These are phyloP conservation scores for Agelastica alni DNA, from an alignment of 2,888 invertebrate species.

Conservation along the genomic window DNA sequence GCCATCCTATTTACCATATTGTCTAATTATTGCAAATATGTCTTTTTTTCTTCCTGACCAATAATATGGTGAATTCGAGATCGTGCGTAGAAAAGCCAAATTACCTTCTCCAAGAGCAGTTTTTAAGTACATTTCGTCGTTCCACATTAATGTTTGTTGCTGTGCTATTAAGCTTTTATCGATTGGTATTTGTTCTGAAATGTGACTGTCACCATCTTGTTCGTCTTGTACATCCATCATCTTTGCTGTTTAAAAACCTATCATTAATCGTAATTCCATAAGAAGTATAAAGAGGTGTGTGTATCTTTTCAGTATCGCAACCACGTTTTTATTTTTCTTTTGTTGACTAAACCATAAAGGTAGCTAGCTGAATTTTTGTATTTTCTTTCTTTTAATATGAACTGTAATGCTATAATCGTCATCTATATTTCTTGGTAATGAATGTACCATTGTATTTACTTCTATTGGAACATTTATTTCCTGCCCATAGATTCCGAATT, in stretches of 20 bases:
- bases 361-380: constrained; percentile 11
- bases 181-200: constrained; percentile 1
- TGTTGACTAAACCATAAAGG: constrained; percentile 5
- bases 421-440: constrained; percentile 17
- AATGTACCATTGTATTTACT: constrained; percentile 35
- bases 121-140: constrained; percentile 1
- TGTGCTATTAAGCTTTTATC: constrained; percentile 8
- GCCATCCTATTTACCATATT: constrained; percentile 50
- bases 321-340: constrained; percentile 12
- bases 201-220: background rate
- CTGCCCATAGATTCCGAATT: constrained; percentile 38
- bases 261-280: constrained; percentile 14
- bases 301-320: constrained; percentile 8
- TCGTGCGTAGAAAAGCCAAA: background rate
- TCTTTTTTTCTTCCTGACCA: constrained; percentile 8
- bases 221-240: background rate
- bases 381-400: background rate
- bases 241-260: background rate
- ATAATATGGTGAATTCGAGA: constrained; percentile 6
- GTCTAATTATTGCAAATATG: constrained; percentile 48
- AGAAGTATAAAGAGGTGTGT: constrained; percentile 14
- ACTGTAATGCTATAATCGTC: constrained; percentile 13
- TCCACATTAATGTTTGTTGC: constrained; percentile 19
- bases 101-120: background rate
- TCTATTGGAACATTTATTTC: constrained; percentile 42